phyloP scores from a whole-genome alignment of 2,113 vertebrate species.

The Urocynchramus pylzowi region DNA sequence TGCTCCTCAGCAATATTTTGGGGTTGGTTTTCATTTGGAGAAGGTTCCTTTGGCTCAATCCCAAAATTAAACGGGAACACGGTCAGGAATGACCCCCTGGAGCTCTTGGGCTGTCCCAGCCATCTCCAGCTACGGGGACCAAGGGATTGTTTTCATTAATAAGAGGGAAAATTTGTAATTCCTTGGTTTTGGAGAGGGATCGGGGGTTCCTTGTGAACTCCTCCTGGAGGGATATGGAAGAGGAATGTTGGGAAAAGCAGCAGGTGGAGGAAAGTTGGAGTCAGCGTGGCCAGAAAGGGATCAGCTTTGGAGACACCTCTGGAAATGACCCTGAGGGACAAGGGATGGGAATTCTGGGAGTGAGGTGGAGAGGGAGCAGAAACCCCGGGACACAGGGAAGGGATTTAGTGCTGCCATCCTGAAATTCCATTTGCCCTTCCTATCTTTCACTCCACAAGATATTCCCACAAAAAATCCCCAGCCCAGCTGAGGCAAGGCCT shows the following conservation, averaged over 20 bases:
- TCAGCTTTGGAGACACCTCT: background rate
- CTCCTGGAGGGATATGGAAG: background rate
- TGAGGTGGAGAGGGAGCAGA: background rate
- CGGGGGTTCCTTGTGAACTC: background rate
- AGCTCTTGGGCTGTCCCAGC: background rate
- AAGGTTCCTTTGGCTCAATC: background rate
- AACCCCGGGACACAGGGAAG: fast-evolving
- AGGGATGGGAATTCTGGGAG: background rate
- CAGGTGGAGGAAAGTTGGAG: background rate
- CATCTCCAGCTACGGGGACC: background rate
- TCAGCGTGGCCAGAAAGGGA: background rate
- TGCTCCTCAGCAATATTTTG: background rate
- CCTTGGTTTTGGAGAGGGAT: background rate
- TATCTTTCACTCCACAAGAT: fast-evolving
- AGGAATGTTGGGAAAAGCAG: background rate
- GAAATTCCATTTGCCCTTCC: background rate
- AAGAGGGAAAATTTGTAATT: background rate
- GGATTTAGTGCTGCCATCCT: background rate
- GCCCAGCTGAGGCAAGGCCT: background rate
- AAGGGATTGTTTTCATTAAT: background rate
- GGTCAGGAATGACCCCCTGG: background rate
- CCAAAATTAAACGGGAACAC: background rate
- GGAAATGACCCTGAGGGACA: fast-evolving
- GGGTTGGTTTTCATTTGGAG: background rate
- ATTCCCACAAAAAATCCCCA: background rate